Base-by-base conservation (phyloP, 2,797 vertebrate genomes). In the Strix occidentalis region DNA sequence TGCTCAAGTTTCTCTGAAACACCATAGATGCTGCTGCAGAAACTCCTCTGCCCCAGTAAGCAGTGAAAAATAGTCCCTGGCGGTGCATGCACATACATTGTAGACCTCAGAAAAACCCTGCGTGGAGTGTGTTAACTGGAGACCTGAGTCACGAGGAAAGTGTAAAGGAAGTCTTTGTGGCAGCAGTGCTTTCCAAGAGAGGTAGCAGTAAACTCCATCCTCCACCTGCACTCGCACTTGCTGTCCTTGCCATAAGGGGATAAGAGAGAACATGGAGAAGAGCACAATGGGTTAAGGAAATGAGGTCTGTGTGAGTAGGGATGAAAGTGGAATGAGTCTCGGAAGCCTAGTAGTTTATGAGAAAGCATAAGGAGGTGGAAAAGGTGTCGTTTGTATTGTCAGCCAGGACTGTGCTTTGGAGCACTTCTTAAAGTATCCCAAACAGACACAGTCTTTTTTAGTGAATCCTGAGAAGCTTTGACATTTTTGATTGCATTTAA, bases 81-180 rank as follows among this genome's bases (percentile, higher is more conserved):
- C 13, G 12, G 31, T 19, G 21, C 25, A 1, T 18, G 64, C 51
- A 33, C 33, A 3, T 18, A 12, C n/a, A 25, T 11, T 0, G 0
- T 3, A 21, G 19, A 24, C 15, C 37, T 77, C 26, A 10, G 61
- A 28, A 65, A 78, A 46, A 10, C 20, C 33, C 33, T 16, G 19
- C 5, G 0, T 5, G 23, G 41, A 35, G 24, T 5, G 14, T 13
- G 14, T 58, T 33, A 13, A 14, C 12, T n/a, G 45, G 20, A 64
- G 17, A 57, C 25, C 45, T 37, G 64, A 41, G 46, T 2, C 17
- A 12, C 1, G 0, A 20, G 41, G 33, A 54, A 54, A 15, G 37
- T 0, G 0, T 20, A 24, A 35, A 57, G 39, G 26, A 63, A 29
- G 16, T 5, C 35, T 39, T 33, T 64, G 60, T 50, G 48, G 28